Evolutionary conservation across 1,140 invertebrate species (phyloP), one percentile per base, ranked within the genome.

Genomic region (Heterodera carotae): DNA sequence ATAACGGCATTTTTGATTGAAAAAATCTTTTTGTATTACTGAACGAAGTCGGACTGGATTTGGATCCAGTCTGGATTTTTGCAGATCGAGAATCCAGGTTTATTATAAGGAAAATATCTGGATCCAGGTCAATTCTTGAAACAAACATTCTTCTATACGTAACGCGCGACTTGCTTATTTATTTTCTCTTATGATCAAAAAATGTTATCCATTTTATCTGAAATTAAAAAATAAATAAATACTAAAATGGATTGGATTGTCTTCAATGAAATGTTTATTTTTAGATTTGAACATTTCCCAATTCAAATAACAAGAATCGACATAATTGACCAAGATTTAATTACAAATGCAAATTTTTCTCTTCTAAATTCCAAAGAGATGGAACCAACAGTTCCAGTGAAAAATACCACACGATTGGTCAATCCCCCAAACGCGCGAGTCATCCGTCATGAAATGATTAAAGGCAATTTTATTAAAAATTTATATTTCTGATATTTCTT

Each of bases 21-120:
- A 69, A 27, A 69, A 69, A 29, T 69, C 25, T 69, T 69, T 25
- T 31, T 69, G 22, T 25, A n/a, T 69, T 69, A 69, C 31, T 69
- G 25, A 27, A 69, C 25, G n/a, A 39, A 27, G 67, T 69, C 31
- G n/a, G n/a, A n/a, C n/a, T n/a, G n/a, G n/a, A n/a, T n/a, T n/a
- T n/a, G n/a, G n/a, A n/a, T n/a, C n/a, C n/a, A n/a, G n/a, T n/a
- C n/a, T n/a, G n/a, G n/a, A n/a, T n/a, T n/a, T n/a, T n/a, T n/a
- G n/a, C n/a, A n/a, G n/a, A n/a, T n/a, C n/a, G n/a, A n/a, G n/a
- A n/a, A n/a, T n/a, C n/a, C n/a, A n/a, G n/a, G n/a, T n/a, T n/a
- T n/a, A n/a, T n/a, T n/a, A n/a, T n/a, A n/a, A n/a, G n/a, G n/a
- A n/a, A n/a, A n/a, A n/a, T n/a, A n/a, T n/a, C n/a, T n/a, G n/a